Conservation (phyloP, 2,797 vertebrate species). For the Brotula barbata region DNA sequence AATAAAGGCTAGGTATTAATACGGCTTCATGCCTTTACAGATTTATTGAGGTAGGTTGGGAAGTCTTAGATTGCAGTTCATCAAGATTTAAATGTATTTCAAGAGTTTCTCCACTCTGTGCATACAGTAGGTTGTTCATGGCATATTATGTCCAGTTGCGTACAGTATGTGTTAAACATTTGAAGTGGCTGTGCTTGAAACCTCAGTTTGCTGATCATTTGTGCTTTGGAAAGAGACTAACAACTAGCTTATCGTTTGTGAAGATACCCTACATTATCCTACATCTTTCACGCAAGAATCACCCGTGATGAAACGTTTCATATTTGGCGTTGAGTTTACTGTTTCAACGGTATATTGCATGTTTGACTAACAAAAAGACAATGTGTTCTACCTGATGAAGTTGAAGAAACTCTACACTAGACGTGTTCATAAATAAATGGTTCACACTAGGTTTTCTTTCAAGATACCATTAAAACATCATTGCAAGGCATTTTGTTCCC, state of each 20-base stretch:
- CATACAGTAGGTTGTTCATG: conserved; percentile 62
- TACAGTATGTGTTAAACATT: conserved; percentile 74
- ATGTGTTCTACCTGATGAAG: conserved; percentile 72
- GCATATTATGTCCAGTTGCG: conserved; percentile 67
- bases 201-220: conserved; percentile 69
- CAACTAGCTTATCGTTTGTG: conserved; percentile 61
- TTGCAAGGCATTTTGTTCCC: conserved; percentile 80
- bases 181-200: conserved; percentile 65
- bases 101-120: conserved; percentile 54
- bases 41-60: conserved; percentile 69
- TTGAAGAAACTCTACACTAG: conserved; percentile 71
- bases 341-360: conserved; percentile 80
- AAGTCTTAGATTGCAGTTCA: conserved; percentile 71
- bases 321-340: conserved; percentile 71
- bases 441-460: conserved; percentile 77
- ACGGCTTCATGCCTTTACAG: conserved; percentile 62
- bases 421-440: conserved; percentile 74
- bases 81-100: conserved; percentile 68
- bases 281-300: conserved; percentile 61
- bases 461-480: conserved; percentile 85
- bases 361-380: conserved; percentile 78
- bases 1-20: conserved; percentile 80
- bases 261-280: conserved; percentile 56
- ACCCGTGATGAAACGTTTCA: conserved; percentile 57
- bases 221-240: conserved; percentile 65